A percentile compares a stretch with the other conserved stretches of the same genome.
These are phyloP conservation scores for Cacatua alba DNA, from an alignment of 2,113 vertebrate species.

Conservation along the genomic window DNA sequence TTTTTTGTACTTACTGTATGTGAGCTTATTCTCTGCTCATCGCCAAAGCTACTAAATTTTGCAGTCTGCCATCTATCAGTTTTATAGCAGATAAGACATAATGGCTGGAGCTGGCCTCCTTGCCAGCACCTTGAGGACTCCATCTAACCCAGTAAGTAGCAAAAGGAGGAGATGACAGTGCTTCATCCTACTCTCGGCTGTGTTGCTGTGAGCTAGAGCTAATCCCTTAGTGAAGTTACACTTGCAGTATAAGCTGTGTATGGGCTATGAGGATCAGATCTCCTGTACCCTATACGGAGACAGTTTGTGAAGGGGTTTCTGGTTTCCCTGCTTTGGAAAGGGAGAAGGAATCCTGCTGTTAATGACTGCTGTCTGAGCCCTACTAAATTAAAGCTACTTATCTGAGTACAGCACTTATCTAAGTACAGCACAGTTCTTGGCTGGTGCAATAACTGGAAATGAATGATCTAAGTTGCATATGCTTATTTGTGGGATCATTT, in stretches of 20 bases:
- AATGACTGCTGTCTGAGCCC: background rate
- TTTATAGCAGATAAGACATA: background rate
- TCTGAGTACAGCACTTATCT: background rate
- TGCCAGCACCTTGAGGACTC: background rate
- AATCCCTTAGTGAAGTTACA: background rate
- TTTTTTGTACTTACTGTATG: background rate
- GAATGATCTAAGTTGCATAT: background rate
- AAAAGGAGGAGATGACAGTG: background rate
- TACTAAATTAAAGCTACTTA: slow-evolving; percentile 33
- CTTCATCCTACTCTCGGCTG: background rate
- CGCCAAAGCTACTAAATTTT: background rate
- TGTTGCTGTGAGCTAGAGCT: background rate
- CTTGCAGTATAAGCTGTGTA: background rate
- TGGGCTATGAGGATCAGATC: background rate
- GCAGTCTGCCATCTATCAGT: background rate
- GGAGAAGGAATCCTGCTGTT: background rate
- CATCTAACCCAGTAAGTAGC: background rate
- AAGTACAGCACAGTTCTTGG: background rate
- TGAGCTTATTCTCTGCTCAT: background rate
- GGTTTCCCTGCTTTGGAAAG: slow-evolving; percentile 2
- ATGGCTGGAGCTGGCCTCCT: background rate
- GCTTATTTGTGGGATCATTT: background rate
- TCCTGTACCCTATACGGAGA: background rate
- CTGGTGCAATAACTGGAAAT: background rate
- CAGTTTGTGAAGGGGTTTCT: background rate